phyloP scores from a whole-genome alignment of 2,797 vertebrate genomes.

The Molothrus ater region DNA sequence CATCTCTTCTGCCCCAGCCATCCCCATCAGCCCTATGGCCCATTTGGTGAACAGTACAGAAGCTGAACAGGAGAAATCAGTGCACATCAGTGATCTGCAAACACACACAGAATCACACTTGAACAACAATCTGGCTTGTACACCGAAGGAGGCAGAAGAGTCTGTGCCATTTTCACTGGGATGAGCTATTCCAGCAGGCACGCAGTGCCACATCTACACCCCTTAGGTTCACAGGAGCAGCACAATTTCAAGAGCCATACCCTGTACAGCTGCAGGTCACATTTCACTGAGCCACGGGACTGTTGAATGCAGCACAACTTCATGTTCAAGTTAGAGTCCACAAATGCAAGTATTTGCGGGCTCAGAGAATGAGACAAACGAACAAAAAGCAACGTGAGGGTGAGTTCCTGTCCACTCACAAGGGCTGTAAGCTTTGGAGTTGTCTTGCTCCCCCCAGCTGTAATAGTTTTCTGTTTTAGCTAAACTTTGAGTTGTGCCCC shows the following conservation, averaged over 20 bases:
- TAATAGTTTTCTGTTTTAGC: not conserved
- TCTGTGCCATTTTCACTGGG: not conserved
- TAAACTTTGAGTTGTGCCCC: slow-evolving; percentile 15
- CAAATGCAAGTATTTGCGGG: not conserved
- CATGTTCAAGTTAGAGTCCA: not conserved
- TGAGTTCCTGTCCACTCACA: not conserved
- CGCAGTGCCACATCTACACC: not conserved
- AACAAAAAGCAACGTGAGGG: not conserved
- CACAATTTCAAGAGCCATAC: not conserved
- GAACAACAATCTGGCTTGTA: not conserved
- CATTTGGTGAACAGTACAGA: not conserved
- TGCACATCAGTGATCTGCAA: not conserved
- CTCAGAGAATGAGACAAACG: not conserved
- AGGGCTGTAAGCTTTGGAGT: not conserved
- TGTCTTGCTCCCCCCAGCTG: not conserved
- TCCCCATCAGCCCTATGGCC: not conserved
- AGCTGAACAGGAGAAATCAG: not conserved
- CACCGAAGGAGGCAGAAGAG: not conserved
- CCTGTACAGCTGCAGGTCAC: not conserved
- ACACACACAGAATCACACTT: not conserved
- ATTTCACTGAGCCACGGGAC: not conserved
- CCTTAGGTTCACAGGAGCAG: not conserved
- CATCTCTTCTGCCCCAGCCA: not conserved
- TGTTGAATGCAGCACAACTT: not conserved
- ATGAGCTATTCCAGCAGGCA: not conserved